Evolutionary conservation across 37 sponge, comb jelly and placozoan species (phyloP), one percentile per base, ranked within the genome.

Genomic region (Halisarca cf. caerulea): DNA sequence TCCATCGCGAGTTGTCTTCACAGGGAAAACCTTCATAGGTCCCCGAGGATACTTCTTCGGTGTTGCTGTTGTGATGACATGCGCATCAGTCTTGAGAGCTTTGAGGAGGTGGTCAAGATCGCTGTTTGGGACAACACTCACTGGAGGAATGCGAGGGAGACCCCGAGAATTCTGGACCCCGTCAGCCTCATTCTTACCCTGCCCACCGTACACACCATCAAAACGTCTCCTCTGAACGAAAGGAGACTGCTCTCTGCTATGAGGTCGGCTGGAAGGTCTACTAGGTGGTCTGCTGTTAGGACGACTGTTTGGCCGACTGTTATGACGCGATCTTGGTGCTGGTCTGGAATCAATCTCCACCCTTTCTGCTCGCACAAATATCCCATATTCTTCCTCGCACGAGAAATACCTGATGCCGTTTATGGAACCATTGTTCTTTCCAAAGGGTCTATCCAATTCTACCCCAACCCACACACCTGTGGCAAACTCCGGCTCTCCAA

Each of bases 21-120:
- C 24, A 25, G 77, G 38, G 36, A 74, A 74, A 24, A 37, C 77
- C 25, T 74, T 74, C 42, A 74, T 74, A 0, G 77, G 77, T 3
- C 77, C 77, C 43, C 43, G 8, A 47, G 51, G 51, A 47, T 47
- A 47, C 44, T 74, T 74, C 77, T 74, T 74, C 1, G 77, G 77
- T 21, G 77, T 32, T 2, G 77, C 32, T n/a, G 77, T 74, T 2
- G 77, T 74, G 44, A 74, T 74, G 44, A 24, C 42, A 39, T 74
- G 77, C 5, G 44, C 0, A 0, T 5, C 42, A 39, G 77, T 42
- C 15, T 74, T 32, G 18, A 74, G 77, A 23, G 77, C 42, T 37
- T 74, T 74, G 42, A 74, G 43, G 9, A 74, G 77, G 24, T 74
- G 77, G 77, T 74, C 77, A 42, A 74, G 44, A 15, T 40, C 43